A percentile compares a stretch with the other conserved stretches of the same genome.
Evolutionary conservation across 2,797 vertebrate genomes (phyloP).

Genomic region (Acanthopagrus latus): DNA sequence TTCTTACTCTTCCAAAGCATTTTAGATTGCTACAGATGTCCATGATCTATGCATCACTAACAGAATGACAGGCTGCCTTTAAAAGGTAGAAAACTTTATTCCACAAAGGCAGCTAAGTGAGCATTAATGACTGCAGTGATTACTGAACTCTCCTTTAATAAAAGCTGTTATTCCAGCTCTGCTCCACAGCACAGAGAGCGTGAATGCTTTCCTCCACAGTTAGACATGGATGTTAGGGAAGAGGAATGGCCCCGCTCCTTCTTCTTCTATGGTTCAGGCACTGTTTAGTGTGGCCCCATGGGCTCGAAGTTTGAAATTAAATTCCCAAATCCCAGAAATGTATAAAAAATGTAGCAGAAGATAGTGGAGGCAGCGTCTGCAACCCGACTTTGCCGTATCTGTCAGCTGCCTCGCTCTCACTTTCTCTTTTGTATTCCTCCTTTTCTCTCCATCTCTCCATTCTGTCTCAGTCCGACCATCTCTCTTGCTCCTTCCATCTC

Average conservation of each 20-base stretch:
- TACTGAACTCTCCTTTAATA: constrained; percentile 58
- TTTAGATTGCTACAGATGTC: not conserved
- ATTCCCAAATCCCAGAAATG: constrained; percentile 62
- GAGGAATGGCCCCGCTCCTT: constrained; percentile 48
- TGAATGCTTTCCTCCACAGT: constrained; percentile 58
- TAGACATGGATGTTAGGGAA: constrained; percentile 60
- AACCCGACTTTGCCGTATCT: constrained; percentile 45
- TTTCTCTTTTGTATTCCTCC: constrained; percentile 40
- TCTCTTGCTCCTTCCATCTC: constrained; percentile 43
- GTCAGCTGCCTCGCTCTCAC: constrained; percentile 29
- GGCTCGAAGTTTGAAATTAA: constrained; percentile 64
- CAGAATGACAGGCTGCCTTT: not conserved
- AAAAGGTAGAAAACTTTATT: constrained; percentile 10
- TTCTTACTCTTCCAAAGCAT: not conserved
- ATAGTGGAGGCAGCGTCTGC: constrained; percentile 50
- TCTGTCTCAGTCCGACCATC: constrained; percentile 28
- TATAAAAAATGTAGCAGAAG: constrained; percentile 64
- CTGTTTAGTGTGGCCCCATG: constrained; percentile 35
- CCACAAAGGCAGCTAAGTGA: constrained; percentile 33
- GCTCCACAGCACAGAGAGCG: constrained; percentile 24
- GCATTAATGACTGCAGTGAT: constrained; percentile 49
- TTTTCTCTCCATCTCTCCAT: constrained; percentile 26
- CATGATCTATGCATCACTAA: not conserved
- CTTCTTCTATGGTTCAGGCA: constrained; percentile 28
- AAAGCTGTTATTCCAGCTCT: constrained; percentile 57